Conservation (phyloP, 1,140 invertebrate genomes). For the Hylaeus volcanicus region DNA sequence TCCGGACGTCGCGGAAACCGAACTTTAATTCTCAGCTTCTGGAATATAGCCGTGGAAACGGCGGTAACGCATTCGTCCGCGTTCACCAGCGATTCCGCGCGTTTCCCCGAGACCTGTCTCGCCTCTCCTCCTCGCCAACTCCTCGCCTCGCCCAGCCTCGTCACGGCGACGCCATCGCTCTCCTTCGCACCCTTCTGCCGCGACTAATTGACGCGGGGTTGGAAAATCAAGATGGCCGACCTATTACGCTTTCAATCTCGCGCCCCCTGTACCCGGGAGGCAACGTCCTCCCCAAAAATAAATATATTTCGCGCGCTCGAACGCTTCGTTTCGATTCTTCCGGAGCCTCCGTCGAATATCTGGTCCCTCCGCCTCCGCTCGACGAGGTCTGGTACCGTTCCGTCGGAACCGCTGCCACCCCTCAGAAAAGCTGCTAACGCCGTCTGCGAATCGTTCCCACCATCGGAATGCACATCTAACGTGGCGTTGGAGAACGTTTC, state of each 20-base stretch:
- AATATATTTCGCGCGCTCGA: constrained; percentile 54
- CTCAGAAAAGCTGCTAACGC: too few relatives aligned
- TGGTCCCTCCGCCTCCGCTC: background rate
- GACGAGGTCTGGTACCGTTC: too few relatives aligned
- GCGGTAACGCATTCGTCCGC: constrained; percentile 37
- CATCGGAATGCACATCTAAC: too few relatives aligned
- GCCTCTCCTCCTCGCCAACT: too few relatives aligned
- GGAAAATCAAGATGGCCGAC: constrained; percentile 77
- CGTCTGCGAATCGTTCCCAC: too few relatives aligned
- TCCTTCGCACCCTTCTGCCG: constrained; percentile 74
- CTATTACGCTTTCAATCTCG: constrained; percentile 79
- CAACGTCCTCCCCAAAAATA: constrained; percentile 58
- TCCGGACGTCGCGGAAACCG: constrained; percentile 61
- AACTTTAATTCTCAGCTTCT: constrained; percentile 55
- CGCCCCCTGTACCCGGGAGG: constrained; percentile 52
- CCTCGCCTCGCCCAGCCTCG: constrained; percentile 40
- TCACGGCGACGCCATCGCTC: constrained; percentile 72
- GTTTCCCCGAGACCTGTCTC: constrained; percentile 4
- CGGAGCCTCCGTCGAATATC: background rate
- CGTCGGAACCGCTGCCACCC: too few relatives aligned
- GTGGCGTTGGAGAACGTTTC: too few relatives aligned
- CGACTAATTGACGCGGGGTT: constrained; percentile 76
- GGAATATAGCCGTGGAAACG: constrained; percentile 22
- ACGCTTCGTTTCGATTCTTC: constrained; percentile 22
- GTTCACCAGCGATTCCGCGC: constrained; percentile 43